These are phyloP conservation scores for Cottoperca gobio DNA, from an alignment of 2,797 vertebrate species.

Conservation along the genomic window DNA sequence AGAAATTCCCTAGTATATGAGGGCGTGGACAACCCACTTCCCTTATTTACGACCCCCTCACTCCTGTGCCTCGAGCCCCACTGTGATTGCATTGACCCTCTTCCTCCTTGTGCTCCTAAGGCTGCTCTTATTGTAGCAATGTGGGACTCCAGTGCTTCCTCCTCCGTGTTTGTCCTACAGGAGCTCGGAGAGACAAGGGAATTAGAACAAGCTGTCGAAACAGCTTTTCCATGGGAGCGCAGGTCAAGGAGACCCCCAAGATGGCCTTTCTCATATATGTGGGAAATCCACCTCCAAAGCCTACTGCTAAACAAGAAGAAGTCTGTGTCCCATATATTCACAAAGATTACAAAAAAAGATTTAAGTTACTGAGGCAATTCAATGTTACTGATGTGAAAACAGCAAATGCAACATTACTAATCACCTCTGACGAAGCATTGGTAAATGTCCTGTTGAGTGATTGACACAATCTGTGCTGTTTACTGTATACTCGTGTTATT, in stretches of 20 bases:
- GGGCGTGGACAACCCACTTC: slow-evolving; percentile 64
- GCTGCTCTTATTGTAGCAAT: slow-evolving; percentile 72
- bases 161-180: slow-evolving; percentile 76
- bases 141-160: slow-evolving; percentile 72
- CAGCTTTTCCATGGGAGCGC: slow-evolving; percentile 76
- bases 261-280: slow-evolving; percentile 67
- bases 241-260: slow-evolving; percentile 68
- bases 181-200: slow-evolving; percentile 66
- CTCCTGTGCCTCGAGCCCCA: slow-evolving; percentile 66
- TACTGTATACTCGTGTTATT: slow-evolving; percentile 14
- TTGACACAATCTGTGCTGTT: slow-evolving; percentile 17
- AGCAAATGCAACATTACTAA: neutral
- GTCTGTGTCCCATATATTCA: slow-evolving; percentile 27
- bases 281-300: slow-evolving; percentile 57
- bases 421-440: slow-evolving; percentile 1
- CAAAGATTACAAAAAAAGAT: slow-evolving; percentile 24
- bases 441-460: neutral
- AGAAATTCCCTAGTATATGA: slow-evolving; percentile 63
- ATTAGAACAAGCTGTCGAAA: slow-evolving; percentile 86
- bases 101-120: slow-evolving; percentile 72
- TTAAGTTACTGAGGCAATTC: neutral
- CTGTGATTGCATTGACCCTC: slow-evolving; percentile 77
- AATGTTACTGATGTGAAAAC: slow-evolving; percentile 1
- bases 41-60: slow-evolving; percentile 69
- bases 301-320: slow-evolving; percentile 35